Evolutionary conservation across 2,797 vertebrate genomes (phyloP), one percentile per base, ranked within the genome.

Genomic region (Simalia tracyae): DNA sequence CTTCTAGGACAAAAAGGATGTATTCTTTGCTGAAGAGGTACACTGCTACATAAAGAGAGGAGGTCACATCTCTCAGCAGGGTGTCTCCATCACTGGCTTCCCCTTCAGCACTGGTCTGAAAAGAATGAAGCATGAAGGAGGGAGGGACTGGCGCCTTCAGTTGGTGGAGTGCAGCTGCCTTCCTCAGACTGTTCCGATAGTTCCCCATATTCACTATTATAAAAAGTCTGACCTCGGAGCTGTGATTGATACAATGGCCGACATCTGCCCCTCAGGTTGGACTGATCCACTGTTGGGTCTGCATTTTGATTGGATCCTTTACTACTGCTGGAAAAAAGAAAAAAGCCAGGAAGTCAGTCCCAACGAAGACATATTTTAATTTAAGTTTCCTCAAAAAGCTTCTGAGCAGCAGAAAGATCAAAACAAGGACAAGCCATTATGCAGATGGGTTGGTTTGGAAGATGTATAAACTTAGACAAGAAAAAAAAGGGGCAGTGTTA

Each of bases 121-220:
- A 97, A 97, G 97, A 98, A 97, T 90, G 97, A 96, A 5, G 90
- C 2, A 0, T 90, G 95, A 87, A 97, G 95, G 85, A 95, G 66
- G 8, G 96, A 94, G 72, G 96, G 96, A 91, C 95, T 97, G 93
- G 92, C 84, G 89, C 94, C 96, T 57, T 96, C 97, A 89, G 95
- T 91, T 0, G 97, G 90, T 0, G 94, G 97, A 91, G 96, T 94
- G 63, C 96, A 94, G 94, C 94, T 95, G 59, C 95, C 97, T 0
- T 97, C 97, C 88, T 97, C 94, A 17, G 95, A 96, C 0, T 97
- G 97, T 96, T 99, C 98, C 0, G 98, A 98, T 96, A 99, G 98
- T 96, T 99, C 98, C 84, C 98, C 98, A 0, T 99, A 99, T 97
- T 99, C 99, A 94, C 98, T 99, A 98, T 99, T 99, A 98, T 99